phyloP scores from a whole-genome alignment of 2,113 vertebrate species.

The Dicerorhinus sumatrensis region DNA sequence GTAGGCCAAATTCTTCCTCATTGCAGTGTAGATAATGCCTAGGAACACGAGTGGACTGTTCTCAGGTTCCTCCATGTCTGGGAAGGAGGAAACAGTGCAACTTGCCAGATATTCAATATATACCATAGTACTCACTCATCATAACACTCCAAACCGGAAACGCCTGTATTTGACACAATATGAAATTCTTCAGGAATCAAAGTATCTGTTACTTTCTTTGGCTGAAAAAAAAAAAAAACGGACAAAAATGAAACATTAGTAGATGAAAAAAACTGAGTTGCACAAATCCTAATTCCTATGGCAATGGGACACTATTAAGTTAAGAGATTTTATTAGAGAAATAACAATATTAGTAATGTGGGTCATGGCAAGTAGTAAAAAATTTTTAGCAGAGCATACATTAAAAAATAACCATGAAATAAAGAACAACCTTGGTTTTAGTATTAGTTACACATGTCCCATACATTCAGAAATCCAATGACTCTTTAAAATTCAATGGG shows the following conservation, averaged over 20 bases:
- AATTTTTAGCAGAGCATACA: background rate
- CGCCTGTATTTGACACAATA: constrained; percentile 91
- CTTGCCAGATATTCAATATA: background rate
- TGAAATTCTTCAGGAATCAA: constrained; percentile 94
- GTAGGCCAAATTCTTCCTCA: background rate
- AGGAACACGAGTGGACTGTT: background rate
- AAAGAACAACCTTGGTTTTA: background rate
- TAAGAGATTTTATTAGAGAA: constrained; percentile 28
- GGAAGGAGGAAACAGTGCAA: background rate
- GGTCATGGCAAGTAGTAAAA: background rate
- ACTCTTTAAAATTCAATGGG: background rate
- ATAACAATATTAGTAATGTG: background rate
- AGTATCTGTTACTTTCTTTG: constrained; percentile 81
- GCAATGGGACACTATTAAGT: background rate
- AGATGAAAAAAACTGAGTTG: background rate
- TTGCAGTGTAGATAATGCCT: background rate
- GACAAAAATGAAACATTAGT: background rate
- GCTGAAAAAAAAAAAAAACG: constrained; percentile 78
- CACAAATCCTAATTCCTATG: background rate
- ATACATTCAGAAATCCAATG: background rate
- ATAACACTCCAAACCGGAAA: constrained; percentile 89
- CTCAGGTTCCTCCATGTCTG: background rate
- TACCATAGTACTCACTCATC: constrained; percentile 89
- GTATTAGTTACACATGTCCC: background rate
- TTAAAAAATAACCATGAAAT: constrained; percentile 5